phyloP scores from a whole-genome alignment of 1,140 invertebrate genomes.

The Idris sp. region DNA sequence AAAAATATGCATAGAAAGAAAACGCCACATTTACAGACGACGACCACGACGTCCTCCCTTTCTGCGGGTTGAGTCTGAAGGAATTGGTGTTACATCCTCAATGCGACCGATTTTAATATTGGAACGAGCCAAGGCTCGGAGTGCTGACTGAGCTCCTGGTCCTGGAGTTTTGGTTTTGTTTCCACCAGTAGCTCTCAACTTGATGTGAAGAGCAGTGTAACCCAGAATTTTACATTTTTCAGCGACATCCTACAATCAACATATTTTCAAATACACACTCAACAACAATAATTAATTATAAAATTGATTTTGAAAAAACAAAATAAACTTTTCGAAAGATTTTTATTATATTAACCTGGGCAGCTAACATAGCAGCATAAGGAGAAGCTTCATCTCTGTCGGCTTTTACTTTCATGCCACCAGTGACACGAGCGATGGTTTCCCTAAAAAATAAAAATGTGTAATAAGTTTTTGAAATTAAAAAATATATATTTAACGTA shows the following conservation, averaged over 20 bases:
- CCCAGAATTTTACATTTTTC: conserved; percentile 98
- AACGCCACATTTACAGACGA: conserved; percentile 88
- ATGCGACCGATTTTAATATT: conserved; percentile 99
- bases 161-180: conserved; percentile 99
- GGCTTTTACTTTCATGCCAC: conserved; percentile 99
- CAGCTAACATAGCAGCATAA: conserved; percentile 93
- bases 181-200: conserved; percentile 98
- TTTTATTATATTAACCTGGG: conserved; percentile 85
- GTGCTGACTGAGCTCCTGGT: conserved; percentile 98
- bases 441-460: conserved; percentile 85
- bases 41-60: conserved; percentile 99
- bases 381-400: conserved; percentile 99
- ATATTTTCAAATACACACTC: too few species aligned
- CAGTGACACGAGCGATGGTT: conserved; percentile 98
- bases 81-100: conserved; percentile 99
- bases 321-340: too few species aligned
- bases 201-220: conserved; percentile 98
- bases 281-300: too few species aligned
- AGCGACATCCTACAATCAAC: conserved; percentile 94
- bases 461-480: too few species aligned
- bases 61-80: conserved; percentile 98
- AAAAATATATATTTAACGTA: too few species aligned
- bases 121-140: conserved; percentile 97
- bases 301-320: too few species aligned
- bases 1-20: conserved; percentile 11